phyloP scores from a whole-genome alignment of 2,888 invertebrate genomes.

The Drosophila lutescens region DNA sequence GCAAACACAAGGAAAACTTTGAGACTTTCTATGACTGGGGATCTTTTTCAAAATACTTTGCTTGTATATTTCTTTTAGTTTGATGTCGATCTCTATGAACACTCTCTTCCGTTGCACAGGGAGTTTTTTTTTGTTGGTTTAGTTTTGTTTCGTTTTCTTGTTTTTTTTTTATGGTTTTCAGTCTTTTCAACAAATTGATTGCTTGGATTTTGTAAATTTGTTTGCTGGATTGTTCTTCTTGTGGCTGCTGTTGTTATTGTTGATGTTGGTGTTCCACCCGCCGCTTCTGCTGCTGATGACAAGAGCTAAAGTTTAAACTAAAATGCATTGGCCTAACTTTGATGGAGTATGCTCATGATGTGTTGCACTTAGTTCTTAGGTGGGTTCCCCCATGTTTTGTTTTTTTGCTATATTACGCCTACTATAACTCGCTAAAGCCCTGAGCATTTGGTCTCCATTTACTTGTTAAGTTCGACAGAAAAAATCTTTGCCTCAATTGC shows the following conservation, averaged over 20 bases:
- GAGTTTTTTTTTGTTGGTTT: constrained; percentile 33
- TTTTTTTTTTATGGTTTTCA: constrained; percentile 56
- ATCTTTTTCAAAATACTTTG: constrained; percentile 48
- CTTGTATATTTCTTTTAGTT: constrained; percentile 24
- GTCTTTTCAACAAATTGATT: constrained; percentile 77
- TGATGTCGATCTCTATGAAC: constrained; percentile 52
- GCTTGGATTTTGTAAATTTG: constrained; percentile 75
- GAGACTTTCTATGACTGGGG: constrained; percentile 53
- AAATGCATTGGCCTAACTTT: constrained; percentile 51
- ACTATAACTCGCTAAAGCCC: constrained; percentile 76
- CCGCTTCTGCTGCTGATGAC: constrained; percentile 29
- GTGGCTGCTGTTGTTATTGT: constrained; percentile 33
- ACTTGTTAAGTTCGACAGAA: constrained; percentile 76
- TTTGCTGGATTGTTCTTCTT: constrained; percentile 74
- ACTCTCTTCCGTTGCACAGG: constrained; percentile 28
- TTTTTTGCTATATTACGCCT: constrained; percentile 49
- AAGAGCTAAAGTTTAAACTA: constrained; percentile 52
- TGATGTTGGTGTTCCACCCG: constrained; percentile 14
- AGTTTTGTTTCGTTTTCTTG: constrained; percentile 11
- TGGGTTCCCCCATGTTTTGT: constrained; percentile 34
- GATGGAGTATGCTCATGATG: constrained; percentile 78
- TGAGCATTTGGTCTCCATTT: constrained; percentile 82
- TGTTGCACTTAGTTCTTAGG: constrained; percentile 72
- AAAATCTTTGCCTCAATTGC: constrained; percentile 53
- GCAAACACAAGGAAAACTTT: constrained; percentile 27